Conservation (phyloP, 2,113 vertebrate genomes). For the Tor tambroides region DNA sequence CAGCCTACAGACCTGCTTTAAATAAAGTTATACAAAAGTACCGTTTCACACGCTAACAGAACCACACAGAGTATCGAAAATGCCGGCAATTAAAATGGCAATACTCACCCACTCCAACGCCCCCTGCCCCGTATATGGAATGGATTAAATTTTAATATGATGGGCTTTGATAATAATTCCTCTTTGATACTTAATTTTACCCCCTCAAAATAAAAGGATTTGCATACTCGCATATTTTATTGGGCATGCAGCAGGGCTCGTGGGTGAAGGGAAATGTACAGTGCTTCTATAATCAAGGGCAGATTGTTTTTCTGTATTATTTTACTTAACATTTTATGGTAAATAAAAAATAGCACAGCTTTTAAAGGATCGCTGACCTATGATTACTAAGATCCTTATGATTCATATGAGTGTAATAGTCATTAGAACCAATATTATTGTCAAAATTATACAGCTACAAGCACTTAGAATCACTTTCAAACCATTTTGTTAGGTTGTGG, state of each 20-base stretch:
- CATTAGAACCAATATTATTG: background rate
- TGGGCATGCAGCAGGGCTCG: constrained; percentile 36
- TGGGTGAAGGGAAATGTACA: constrained; percentile 38
- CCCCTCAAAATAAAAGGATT: constrained; percentile 59
- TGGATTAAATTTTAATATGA: constrained; percentile 78
- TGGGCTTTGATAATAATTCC: constrained; percentile 70
- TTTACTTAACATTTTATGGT: constrained; percentile 35
- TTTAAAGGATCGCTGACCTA: constrained; percentile 21
- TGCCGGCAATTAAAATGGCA: constrained; percentile 60
- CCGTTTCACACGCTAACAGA: background rate
- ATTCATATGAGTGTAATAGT: background rate
- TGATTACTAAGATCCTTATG: constrained; percentile 8
- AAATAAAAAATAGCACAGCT: constrained; percentile 39
- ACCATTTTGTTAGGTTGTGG: background rate
- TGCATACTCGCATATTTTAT: constrained; percentile 44
- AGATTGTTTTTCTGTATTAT: constrained; percentile 46
- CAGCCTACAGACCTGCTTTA: constrained; percentile 28
- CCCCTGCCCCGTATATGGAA: constrained; percentile 57
- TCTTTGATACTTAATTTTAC: constrained; percentile 66
- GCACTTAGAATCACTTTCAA: background rate
- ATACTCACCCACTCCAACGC: constrained; percentile 60
- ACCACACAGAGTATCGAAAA: background rate
- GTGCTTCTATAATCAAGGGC: constrained; percentile 48
- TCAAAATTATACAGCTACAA: background rate
- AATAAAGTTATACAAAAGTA: constrained; percentile 35